Evolutionary conservation across 2,113 vertebrate genomes (phyloP).

Genomic region (Gymnarchus niloticus): DNA sequence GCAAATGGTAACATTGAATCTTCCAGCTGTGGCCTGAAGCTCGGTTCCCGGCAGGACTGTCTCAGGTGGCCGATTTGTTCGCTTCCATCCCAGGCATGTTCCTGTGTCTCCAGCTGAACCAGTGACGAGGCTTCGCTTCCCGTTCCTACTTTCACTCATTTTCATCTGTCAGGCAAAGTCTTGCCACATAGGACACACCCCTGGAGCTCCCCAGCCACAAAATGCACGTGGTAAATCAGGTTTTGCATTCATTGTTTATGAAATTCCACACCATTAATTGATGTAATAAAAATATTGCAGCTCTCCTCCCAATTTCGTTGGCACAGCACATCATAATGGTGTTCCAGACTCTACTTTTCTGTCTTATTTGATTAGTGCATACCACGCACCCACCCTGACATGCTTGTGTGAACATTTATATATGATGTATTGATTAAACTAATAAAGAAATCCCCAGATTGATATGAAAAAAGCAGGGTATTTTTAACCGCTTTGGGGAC

Average conservation of each 20-base stretch:
- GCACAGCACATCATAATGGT: background rate
- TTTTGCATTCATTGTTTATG: no score
- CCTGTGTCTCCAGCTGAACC: background rate
- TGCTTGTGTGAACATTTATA: background rate
- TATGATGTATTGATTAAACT: background rate
- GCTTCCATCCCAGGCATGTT: background rate
- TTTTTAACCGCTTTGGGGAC: background rate
- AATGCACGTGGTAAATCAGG: no score
- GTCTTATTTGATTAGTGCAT: background rate
- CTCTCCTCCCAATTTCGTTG: background rate
- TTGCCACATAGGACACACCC: no score
- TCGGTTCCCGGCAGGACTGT: background rate
- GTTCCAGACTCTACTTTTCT: background rate
- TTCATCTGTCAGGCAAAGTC: background rate
- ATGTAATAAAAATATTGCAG: no score
- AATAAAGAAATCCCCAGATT: background rate
- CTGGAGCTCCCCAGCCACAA: background rate
- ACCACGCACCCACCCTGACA: background rate
- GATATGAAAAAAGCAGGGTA: no score
- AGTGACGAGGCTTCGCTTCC: background rate
- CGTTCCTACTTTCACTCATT: no score
- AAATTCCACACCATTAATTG: no score
- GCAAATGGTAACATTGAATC: background rate
- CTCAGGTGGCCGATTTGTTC: background rate
- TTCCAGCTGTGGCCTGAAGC: no score